Evolutionary conservation across 2,797 vertebrate genomes (phyloP).

Genomic region (Avahi laniger): DNA sequence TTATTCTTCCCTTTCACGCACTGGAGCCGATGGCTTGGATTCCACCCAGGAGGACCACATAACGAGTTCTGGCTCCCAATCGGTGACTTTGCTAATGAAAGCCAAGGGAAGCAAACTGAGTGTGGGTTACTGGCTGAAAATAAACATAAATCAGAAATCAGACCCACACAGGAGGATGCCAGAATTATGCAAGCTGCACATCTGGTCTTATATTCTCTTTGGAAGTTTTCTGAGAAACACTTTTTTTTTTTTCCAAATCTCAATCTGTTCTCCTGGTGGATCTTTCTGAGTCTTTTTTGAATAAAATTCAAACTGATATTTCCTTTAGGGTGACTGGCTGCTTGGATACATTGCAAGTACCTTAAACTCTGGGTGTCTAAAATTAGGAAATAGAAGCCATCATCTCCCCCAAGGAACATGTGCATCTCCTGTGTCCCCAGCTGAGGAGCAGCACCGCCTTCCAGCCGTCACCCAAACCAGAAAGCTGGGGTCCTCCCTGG

Average conservation of each 20-base stretch:
- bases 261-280: slow-evolving; percentile 22
- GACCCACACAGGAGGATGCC: not conserved
- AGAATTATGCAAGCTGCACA: slow-evolving; percentile 38
- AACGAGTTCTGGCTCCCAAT: not conserved
- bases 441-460: not conserved
- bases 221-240: slow-evolving; percentile 39
- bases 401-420: not conserved
- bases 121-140: slow-evolving; percentile 52
- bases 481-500: not conserved
- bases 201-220: slow-evolving; percentile 47
- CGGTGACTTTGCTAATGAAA: slow-evolving; percentile 49
- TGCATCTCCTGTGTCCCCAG: not conserved
- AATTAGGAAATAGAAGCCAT: not conserved
- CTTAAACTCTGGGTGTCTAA: not conserved
- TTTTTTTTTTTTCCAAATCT: not conserved
- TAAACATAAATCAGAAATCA: slow-evolving; percentile 56
- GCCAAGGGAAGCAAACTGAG: slow-evolving; percentile 23
- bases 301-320: slow-evolving; percentile 55
- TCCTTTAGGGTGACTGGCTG: not conserved
- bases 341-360: not conserved
- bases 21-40: slow-evolving; percentile 10
- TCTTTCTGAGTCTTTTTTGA: not conserved
- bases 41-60: not conserved
- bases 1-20: slow-evolving; percentile 16
- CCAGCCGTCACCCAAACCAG: not conserved